Percentiles rank a stretch among this genome's conserved stretches.
Evolutionary conservation across 2,888 invertebrate genomes (phyloP).

Genomic region (Thyatira batis): DNA sequence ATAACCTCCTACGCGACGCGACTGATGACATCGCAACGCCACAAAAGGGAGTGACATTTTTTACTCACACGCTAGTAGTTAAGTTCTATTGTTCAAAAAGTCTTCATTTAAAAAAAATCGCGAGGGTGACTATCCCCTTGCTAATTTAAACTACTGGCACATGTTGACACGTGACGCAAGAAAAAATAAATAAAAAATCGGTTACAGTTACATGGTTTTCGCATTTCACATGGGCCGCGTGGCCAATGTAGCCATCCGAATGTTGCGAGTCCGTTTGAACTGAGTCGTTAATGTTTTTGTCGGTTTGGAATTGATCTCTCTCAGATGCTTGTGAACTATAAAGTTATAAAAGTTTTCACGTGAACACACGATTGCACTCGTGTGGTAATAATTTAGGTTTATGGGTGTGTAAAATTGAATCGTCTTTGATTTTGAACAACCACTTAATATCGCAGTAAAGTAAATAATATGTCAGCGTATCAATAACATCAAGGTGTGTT

Average conservation of each 20-base stretch:
- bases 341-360: conserved; percentile 33
- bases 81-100: conserved; percentile 74
- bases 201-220: conserved; percentile 70
- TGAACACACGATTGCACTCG: conserved; percentile 54
- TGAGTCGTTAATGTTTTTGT: conserved; percentile 51
- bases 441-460: conserved; percentile 21
- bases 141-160: conserved; percentile 79
- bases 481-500: conserved; percentile 17
- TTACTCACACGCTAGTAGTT: conserved; percentile 76
- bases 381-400: conserved; percentile 53
- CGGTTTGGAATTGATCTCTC: conserved; percentile 60
- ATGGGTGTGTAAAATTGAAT: conserved; percentile 48
- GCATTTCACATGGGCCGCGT: conserved; percentile 65
- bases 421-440: conserved; percentile 34
- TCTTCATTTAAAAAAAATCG: conserved; percentile 73
- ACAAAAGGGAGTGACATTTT: conserved; percentile 70
- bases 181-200: conserved; percentile 71
- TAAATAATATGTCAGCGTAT: conserved; percentile 22
- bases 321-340: conserved; percentile 47
- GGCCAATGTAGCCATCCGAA: conserved; percentile 32
- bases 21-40: conserved; percentile 40
- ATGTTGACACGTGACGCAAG: conserved; percentile 77
- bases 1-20: conserved; percentile 17
- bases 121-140: conserved; percentile 76
- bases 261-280: conserved; percentile 52